phyloP scores from a whole-genome alignment of 2,888 invertebrate species.

The Leucophora obtusa region DNA sequence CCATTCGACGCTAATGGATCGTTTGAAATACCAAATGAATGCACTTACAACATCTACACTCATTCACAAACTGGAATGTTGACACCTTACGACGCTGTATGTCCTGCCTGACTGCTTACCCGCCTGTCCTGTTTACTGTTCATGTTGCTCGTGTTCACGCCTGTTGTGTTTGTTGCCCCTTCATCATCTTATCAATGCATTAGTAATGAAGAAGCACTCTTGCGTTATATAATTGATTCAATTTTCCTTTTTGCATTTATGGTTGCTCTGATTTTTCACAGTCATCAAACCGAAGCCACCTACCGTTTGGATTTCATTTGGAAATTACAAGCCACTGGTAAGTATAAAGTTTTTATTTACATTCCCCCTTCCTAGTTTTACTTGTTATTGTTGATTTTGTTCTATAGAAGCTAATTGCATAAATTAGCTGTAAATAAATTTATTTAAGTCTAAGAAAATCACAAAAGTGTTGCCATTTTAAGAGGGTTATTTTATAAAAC shows the following conservation, averaged over 20 bases:
- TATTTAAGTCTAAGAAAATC: not conserved
- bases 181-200: conserved; percentile 40
- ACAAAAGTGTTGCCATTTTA: not conserved
- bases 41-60: not conserved
- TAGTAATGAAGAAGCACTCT: conserved; percentile 76
- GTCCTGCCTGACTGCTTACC: not conserved
- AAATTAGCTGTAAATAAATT: not conserved
- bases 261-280: conserved; percentile 91
- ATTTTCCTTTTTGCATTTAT: conserved; percentile 87
- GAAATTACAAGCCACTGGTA: conserved; percentile 96
- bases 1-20: not conserved
- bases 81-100: conserved; percentile 11
- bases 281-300: conserved; percentile 96
- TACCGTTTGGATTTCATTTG: conserved; percentile 97
- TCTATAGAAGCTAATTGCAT: conserved; percentile 19
- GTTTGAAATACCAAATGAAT: not conserved
- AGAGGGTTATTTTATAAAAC: too few species aligned
- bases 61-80: not conserved
- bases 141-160: conserved; percentile 13
- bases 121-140: conserved; percentile 10
- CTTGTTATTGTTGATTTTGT: not conserved
- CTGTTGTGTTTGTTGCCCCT: not conserved
- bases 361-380: not conserved
- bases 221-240: conserved; percentile 80
- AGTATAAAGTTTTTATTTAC: conserved; percentile 62